Evolutionary conservation across 2,113 vertebrate species (phyloP), one percentile per base, ranked within the genome.

Genomic region (Psittacula cyanocephala): DNA sequence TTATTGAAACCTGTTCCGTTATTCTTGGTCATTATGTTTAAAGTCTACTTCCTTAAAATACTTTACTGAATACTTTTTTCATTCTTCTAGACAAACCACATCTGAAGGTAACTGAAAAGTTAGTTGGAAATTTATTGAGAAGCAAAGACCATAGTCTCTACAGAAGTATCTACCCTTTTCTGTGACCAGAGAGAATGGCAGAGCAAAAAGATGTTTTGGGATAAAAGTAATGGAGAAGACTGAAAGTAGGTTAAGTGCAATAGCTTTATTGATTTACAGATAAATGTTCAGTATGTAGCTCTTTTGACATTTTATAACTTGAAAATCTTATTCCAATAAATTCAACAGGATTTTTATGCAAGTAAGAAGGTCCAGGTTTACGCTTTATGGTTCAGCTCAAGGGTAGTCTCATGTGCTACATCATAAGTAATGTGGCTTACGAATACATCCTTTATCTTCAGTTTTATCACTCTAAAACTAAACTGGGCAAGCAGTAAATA

Each of bases 21-120:
- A 88, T 91, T 85, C 76, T 50, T 69, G 84, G 37, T 67, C 81
- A 13, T 86, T 92, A n/a, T 33, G 69, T 74, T 87, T 85, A 55
- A 91, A 92, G 65, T 53, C 77, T 85, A 31, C 46, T 93, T 91
- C 60, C 96, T 96, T 94, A 95, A 97, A 95, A 89, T 43, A 72
- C n/a, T n/a, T n/a, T n/a, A 50, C 59, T 71, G 43, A 88, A 70
- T 92, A 76, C n/a, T 92, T 95, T 91, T 88, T 97, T 88, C 49
- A 85, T 93, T 97, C 76, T 83, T 93, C 46, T 70, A 93, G 53
- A 93, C 76, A 95, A 97, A 93, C 52, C 28, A 81, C 19, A 84
- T 82, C 49, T 91, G 82, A 95, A 89, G 39, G 86, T 82, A 93
- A 29, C 25, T 81, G 84, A 68, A 89, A 29, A 95, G 50, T 44